Base-by-base conservation (phyloP, 2,113 vertebrate species). In the Ptychochromis oligacanthus region DNA sequence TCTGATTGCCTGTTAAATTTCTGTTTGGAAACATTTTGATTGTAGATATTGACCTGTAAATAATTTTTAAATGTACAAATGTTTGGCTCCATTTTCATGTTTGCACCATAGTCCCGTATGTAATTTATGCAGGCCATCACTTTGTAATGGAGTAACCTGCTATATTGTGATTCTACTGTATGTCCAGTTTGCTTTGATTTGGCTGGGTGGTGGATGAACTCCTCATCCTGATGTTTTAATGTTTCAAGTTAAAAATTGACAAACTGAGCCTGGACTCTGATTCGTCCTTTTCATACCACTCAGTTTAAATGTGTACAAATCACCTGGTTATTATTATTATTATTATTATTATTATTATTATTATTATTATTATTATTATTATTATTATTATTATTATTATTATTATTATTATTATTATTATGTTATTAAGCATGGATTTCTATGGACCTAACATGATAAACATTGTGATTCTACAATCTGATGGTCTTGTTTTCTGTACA, bases 371-470 rank as follows among this genome's bases (percentile, higher is more conserved):
- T 43, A 70, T 57, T 31, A 75, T 91, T 11, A 85, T 81, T 60
- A 87, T 92, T 65, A 86, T 90, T 70, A 86, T 46, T 43, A 70
- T 57, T 31, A 75, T 91, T 12, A 85, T 81, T 60, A 87, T 89
- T 38, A 89, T 88, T 76, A 85, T 93, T 88, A 88, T 88, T 90
- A 89, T 93, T 91, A 11, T 46, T 67, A 67, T 49, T 67, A 67
- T 46, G 93, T 95, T 91, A 89, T 91, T 92, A 88, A 94, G 94
- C 94, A 96, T 96, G 95, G 86, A 86, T 95, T 95, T 95, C 92
- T 94, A 95, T 93, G 93, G 93, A 93, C 87, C 90, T 95, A 88
- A 90, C 81, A 86, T 93, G 87, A 95, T 95, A 94, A 96, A 95
- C 91, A 88, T 89, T 93, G 94, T 95, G 87, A 91, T 92, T 93